Evolutionary conservation across 2,113 vertebrate genomes (phyloP).

Genomic region (Clarias macrocephalus): DNA sequence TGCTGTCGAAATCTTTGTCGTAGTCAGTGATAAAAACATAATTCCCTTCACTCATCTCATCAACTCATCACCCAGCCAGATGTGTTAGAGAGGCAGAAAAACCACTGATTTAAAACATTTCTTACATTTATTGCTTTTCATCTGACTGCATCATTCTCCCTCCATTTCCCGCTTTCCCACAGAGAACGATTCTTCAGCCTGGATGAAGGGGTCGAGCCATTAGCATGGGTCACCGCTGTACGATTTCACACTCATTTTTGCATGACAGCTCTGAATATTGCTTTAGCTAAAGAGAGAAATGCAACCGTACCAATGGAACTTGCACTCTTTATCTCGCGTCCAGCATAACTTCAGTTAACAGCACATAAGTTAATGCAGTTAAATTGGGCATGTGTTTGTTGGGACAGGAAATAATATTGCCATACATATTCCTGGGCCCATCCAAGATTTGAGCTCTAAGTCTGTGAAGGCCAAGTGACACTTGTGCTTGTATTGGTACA

Average conservation of each 20-base stretch:
- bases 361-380: background rate
- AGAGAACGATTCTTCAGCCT: slow-evolving; percentile 6
- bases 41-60: slow-evolving; percentile 11
- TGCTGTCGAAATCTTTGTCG: background rate
- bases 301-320: background rate
- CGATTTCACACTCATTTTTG: slow-evolving; percentile 16
- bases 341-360: background rate
- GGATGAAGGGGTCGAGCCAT: slow-evolving; percentile 27
- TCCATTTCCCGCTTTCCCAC: background rate
- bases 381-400: background rate
- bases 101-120: background rate
- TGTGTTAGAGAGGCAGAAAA: background rate
- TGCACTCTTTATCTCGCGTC: background rate
- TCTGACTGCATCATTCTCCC: background rate
- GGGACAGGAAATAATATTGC: background rate
- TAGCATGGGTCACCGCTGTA: slow-evolving; percentile 15
- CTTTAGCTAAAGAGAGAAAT: background rate
- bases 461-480: background rate
- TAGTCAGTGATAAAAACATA: background rate
- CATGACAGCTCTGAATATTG: slow-evolving; percentile 10
- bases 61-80: slow-evolving; percentile 18
- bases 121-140: slow-evolving; percentile 27
- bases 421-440: background rate
- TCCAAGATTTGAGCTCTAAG: background rate
- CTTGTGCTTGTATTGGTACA: background rate